Evolutionary conservation across 2,888 invertebrate species (phyloP).

Genomic region (Toxonevra muliebris): DNA sequence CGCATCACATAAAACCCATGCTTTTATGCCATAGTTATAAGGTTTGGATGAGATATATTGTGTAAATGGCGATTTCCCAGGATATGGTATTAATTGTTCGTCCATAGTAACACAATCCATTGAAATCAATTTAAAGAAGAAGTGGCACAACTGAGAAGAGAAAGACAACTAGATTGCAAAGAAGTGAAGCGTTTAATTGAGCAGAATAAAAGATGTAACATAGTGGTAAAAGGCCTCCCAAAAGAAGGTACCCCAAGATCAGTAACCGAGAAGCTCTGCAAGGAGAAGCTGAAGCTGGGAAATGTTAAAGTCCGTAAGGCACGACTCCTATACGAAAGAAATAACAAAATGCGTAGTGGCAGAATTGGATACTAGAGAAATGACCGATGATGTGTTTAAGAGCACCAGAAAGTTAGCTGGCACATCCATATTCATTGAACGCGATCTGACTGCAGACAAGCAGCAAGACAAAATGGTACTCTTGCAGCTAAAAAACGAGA

Average conservation of each 20-base stretch:
- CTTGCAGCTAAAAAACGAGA: neutral
- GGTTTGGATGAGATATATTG: no score
- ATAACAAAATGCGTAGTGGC: constrained; percentile 7
- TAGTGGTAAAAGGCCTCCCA: neutral
- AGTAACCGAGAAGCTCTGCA: neutral
- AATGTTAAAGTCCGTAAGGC: neutral
- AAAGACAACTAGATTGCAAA: no score
- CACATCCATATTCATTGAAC: neutral
- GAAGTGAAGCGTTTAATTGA: no score
- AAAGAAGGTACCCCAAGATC: neutral
- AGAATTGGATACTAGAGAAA: neutral
- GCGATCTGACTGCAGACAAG: constrained; percentile 1
- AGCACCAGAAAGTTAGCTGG: neutral
- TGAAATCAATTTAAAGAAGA: no score
- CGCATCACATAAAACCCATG: no score
- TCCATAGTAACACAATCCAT: no score
- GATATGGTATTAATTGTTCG: no score
- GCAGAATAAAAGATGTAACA: neutral
- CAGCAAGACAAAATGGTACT: constrained; percentile 5
- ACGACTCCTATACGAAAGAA: neutral
- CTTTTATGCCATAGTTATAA: no score
- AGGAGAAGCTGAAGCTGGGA: neutral
- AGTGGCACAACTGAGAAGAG: no score
- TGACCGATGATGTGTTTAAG: neutral
- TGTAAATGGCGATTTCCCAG: no score